Conservation (phyloP, 2,797 vertebrate genomes). For the Diplodus sargus region DNA sequence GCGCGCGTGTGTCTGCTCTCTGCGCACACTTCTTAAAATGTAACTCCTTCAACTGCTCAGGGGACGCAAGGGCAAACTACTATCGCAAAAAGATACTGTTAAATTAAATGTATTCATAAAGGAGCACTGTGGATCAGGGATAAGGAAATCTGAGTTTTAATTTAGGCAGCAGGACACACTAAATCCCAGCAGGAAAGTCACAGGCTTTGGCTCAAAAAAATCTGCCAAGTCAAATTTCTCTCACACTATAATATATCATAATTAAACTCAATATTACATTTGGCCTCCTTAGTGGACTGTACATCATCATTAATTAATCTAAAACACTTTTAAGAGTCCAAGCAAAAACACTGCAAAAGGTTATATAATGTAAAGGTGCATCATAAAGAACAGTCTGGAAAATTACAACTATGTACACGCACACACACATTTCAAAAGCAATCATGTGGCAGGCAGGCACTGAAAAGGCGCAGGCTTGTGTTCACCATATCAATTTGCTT, state of each 20-base stretch:
- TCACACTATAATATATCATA: too few species aligned
- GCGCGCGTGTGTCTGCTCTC: background rate
- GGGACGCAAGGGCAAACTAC: background rate
- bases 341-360: too few species aligned
- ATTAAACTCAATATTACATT: too few species aligned
- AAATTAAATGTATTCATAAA: background rate
- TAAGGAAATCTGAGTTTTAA: background rate
- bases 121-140: background rate
- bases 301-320: too few species aligned
- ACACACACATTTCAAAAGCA: background rate
- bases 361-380: background rate
- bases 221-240: too few species aligned
- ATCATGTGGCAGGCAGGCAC: background rate
- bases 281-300: too few species aligned
- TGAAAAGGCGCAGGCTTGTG: background rate
- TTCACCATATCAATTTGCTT: background rate
- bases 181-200: background rate
- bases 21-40: background rate
- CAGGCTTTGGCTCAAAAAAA: too few species aligned
- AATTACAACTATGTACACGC: background rate
- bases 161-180: background rate
- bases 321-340: too few species aligned
- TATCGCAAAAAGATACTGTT: background rate
- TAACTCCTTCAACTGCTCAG: constrained; percentile 3
- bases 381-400: background rate